Evolutionary conservation across 2,797 vertebrate species (phyloP), one percentile per base, ranked within the genome.

Genomic region (Silurus aristotelis): DNA sequence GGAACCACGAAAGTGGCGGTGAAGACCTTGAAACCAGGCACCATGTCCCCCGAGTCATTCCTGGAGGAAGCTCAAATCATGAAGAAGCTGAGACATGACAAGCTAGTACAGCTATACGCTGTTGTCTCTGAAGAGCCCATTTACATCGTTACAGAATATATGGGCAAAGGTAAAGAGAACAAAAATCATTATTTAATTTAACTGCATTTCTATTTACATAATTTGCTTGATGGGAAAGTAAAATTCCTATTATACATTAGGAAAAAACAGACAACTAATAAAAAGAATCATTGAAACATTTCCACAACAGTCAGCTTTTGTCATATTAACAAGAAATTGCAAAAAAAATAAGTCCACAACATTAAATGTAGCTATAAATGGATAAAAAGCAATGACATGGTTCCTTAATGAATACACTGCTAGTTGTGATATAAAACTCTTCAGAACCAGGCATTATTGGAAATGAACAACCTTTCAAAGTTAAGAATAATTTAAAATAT

Each of bases 1-100:
- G 98, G 98, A 91, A 99, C 98, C 93, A 99, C 98, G 84, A 98
- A 99, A 93, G 98, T 99, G 93, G 98, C 98, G 63, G 99, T 99
- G 93, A 99, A 99, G 95, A 99, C 98, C 38, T 93, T 99, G 91
- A 99, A 99, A 90, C 97, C 98, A 1, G 98, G 98, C 91, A 99
- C 98, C 64, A 99, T 99, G 98, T 99, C 98, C 43, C 98, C 98
- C 0, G 98, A 99, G 89, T 99, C 98, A 1, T 99, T 99, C 94
- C 95, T 99, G 82, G 98, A 99, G 91, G 98, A 99, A 89, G 98
- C 98, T 8, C 98, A 99, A 94, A 99, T 99, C 93, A 99, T 99
- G 98, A 99, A 99, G 94, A 99, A 99, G 90, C 93, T 99, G 86
- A 96, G 98, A 63, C 98, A 99, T 0, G 98, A 99, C 92, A 99